Percentiles rank a stretch among this genome's conserved stretches.
These are phyloP conservation scores for Hetaerina titia DNA, from an alignment of 2,888 invertebrate genomes.

Conservation along the genomic window DNA sequence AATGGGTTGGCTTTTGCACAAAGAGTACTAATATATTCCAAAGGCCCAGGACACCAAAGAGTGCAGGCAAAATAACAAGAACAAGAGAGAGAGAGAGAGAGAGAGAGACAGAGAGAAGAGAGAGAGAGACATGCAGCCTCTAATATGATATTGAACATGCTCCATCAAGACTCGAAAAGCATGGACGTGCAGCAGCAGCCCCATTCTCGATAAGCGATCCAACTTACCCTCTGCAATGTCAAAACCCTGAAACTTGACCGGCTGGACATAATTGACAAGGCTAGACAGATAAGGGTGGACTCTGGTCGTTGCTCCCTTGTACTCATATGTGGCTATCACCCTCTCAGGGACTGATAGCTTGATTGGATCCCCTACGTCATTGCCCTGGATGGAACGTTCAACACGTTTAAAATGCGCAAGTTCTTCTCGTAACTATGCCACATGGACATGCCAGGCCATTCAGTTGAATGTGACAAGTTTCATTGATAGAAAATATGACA, in stretches of 20 bases:
- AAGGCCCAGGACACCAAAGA: not conserved
- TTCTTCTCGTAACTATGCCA: conserved; percentile 21
- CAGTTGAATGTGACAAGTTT: conserved; percentile 60
- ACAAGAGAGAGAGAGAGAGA: not conserved
- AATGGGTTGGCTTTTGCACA: not conserved
- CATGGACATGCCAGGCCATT: conserved; percentile 33
- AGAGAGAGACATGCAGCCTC: conserved; percentile 6
- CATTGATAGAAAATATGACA: conserved; percentile 54
- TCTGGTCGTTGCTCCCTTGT: conserved; percentile 98
- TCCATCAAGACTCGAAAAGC: conserved; percentile 8
- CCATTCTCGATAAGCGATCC: conserved; percentile 19
- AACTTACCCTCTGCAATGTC: conserved; percentile 95
- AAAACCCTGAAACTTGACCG: conserved; percentile 99
- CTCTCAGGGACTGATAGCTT: conserved; percentile 72
- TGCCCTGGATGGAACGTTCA: conserved; percentile 61
- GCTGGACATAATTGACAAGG: conserved; percentile 99
- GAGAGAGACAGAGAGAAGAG: not conserved
- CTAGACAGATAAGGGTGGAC: conserved; percentile 99
- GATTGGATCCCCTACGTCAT: conserved; percentile 62
- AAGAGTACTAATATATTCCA: not conserved
- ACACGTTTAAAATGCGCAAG: conserved; percentile 22
- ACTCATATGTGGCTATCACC: conserved; percentile 79
- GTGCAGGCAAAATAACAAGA: not conserved
- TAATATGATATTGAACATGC: not conserved
- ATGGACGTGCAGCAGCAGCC: conserved; percentile 3